Evolutionary conservation across 2,888 invertebrate genomes (phyloP).

Genomic region (Pyrrhosoma nymphula): DNA sequence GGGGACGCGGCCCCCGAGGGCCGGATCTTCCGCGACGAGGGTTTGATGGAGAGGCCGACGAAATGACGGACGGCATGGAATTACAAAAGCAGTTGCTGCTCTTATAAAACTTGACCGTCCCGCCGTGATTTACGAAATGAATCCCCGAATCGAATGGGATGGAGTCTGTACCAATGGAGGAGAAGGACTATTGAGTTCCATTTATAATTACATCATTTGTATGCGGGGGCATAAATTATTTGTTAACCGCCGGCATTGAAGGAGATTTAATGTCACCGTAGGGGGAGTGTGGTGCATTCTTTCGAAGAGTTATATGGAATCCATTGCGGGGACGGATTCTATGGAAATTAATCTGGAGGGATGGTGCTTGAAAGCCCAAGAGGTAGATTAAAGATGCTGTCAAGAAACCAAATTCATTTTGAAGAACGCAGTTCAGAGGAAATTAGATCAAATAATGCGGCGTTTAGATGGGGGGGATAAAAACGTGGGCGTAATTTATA

Average conservation of each 20-base stretch:
- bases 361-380: neutral
- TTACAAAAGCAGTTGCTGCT: constrained; percentile 5
- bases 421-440: no score
- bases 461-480: no score
- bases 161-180: neutral
- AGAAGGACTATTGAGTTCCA: neutral
- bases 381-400: no score
- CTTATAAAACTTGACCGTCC: neutral
- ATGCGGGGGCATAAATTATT: constrained; percentile 14
- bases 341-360: neutral
- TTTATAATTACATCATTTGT: constrained; percentile 14
- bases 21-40: neutral
- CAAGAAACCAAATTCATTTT: no score
- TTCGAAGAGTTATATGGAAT: neutral
- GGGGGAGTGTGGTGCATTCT: neutral
- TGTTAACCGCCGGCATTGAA: neutral
- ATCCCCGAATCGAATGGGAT: neutral
- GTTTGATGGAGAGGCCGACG: neutral
- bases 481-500: no score
- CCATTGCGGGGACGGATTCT: neutral
- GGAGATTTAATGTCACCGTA: neutral
- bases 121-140: neutral
- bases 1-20: no score
- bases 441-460: no score
- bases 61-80: neutral